These are phyloP conservation scores for Myotis vivesi DNA, from an alignment of 2,797 vertebrate species.

Conservation along the genomic window DNA sequence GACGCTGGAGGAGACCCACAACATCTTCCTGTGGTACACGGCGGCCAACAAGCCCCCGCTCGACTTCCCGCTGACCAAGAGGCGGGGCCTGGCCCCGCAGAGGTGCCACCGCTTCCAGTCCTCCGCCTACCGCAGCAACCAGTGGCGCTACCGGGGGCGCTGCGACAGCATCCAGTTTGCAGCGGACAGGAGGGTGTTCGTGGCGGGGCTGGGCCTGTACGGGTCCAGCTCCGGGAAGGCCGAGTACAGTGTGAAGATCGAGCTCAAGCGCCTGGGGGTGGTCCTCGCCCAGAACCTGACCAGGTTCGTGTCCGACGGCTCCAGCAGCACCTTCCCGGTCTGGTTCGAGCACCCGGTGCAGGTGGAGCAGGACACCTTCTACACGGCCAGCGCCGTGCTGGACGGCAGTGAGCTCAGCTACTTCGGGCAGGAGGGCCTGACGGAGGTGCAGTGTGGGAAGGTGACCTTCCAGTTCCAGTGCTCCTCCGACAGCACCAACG, in stretches of 20 bases:
- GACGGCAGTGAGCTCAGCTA: conserved; percentile 98
- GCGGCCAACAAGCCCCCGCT: conserved; percentile 93
- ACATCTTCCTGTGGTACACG: conserved; percentile 98
- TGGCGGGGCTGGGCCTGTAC: conserved; percentile 94
- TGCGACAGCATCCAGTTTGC: conserved; percentile 99
- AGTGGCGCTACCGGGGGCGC: conserved; percentile 97
- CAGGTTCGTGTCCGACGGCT: conserved; percentile 94
- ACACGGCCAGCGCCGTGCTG: conserved; percentile 95
- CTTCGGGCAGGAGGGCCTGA: conserved; percentile 99
- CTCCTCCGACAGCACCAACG: conserved; percentile 98
- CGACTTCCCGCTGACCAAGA: conserved; percentile 89
- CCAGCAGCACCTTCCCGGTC: conserved; percentile 93
- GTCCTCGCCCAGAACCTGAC: conserved; percentile 93
- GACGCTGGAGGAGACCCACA: conserved; percentile 95
- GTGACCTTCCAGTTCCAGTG: conserved; percentile 99
- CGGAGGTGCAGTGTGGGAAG: conserved; percentile 96
- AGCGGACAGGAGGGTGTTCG: conserved; percentile 94
- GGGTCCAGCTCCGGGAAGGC: conserved; percentile 95
- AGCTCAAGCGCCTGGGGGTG: conserved; percentile 95
- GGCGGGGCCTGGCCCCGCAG: conserved; percentile 91
- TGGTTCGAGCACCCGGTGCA: conserved; percentile 98
- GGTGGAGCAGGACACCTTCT: conserved; percentile 96
- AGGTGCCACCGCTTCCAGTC: conserved; percentile 96
- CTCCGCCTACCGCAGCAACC: conserved; percentile 96
- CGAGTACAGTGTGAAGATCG: conserved; percentile 93